Evolutionary conservation across 2,113 vertebrate species (phyloP).

Genomic region (Chroicocephalus ridibundus): DNA sequence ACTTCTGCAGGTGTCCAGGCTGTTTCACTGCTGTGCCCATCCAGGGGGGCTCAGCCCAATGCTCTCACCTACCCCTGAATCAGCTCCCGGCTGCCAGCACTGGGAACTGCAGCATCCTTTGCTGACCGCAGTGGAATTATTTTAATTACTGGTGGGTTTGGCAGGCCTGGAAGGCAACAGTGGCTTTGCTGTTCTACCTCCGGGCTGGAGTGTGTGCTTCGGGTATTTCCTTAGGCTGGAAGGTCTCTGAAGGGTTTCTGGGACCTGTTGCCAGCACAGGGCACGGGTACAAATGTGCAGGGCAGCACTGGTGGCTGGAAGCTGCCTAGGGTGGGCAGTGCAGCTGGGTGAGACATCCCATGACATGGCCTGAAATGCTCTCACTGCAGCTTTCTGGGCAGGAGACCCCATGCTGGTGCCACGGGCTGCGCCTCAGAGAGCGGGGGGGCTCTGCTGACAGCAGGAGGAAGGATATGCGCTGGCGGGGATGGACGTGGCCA

Average conservation of each 20-base stretch:
- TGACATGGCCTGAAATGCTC: neutral
- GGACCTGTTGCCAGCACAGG: neutral
- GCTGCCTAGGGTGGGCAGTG: neutral
- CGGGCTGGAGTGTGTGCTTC: neutral
- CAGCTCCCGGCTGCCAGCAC: rapidly evolving
- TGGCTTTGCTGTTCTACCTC: neutral
- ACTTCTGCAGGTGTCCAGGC: neutral
- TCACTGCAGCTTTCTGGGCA: neutral
- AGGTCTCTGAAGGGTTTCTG: neutral
- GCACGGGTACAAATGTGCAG: neutral
- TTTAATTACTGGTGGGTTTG: neutral
- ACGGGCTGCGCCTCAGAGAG: rapidly evolving
- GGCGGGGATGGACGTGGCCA: neutral
- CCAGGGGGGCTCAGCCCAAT: neutral
- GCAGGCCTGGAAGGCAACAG: neutral
- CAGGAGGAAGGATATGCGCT: rapidly evolving
- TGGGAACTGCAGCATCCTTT: neutral
- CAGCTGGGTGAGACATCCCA: neutral
- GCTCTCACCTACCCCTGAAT: neutral
- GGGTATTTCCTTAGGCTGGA: neutral
- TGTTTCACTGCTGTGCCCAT: rapidly evolving
- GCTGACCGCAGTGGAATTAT: neutral
- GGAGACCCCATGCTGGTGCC: rapidly evolving
- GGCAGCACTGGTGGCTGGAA: neutral
- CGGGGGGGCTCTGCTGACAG: neutral